A percentile compares a stretch with the other conserved stretches of the same genome.
Conservation (phyloP, 1,140 invertebrate genomes). For the Philaenus spumarius region DNA sequence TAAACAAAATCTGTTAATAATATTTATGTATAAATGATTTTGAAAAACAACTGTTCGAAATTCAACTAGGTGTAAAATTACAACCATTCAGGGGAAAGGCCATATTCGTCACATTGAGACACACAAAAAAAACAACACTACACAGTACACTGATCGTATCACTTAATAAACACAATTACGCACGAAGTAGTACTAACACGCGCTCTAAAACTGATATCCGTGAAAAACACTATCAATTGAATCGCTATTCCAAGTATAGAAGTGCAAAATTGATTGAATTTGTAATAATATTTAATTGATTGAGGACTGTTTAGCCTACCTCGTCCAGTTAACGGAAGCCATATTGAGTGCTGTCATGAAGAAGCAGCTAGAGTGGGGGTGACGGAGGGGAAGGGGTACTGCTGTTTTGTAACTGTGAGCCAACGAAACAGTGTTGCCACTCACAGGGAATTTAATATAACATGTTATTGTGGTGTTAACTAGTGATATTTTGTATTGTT, state of each 20-base stretch:
- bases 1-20: too few relatives aligned
- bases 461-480: too few relatives aligned
- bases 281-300: too few relatives aligned
- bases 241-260: too few relatives aligned
- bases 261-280: too few relatives aligned
- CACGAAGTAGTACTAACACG: not conserved
- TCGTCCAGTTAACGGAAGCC: slow-evolving; percentile 15
- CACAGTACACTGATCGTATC: slow-evolving; percentile 10
- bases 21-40: too few relatives aligned
- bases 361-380: slow-evolving; percentile 7
- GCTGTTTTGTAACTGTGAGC: slow-evolving; percentile 8
- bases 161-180: not conserved
- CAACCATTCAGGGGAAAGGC: slow-evolving; percentile 6
- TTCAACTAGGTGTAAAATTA: not conserved
- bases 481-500: too few relatives aligned
- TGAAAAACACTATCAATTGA: too few relatives aligned
- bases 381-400: not conserved
- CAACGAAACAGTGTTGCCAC: too few relatives aligned
- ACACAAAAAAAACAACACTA: slow-evolving; percentile 12
- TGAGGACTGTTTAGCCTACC: not conserved
- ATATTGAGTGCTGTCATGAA: slow-evolving; percentile 18
- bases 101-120: slow-evolving; percentile 15
- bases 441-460: too few relatives aligned
- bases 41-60: too few relatives aligned
- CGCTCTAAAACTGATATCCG: too few relatives aligned